Evolutionary conservation across 2,113 vertebrate species (phyloP), one percentile per base, ranked within the genome.

Genomic region (Dryoscopus gambensis): DNA sequence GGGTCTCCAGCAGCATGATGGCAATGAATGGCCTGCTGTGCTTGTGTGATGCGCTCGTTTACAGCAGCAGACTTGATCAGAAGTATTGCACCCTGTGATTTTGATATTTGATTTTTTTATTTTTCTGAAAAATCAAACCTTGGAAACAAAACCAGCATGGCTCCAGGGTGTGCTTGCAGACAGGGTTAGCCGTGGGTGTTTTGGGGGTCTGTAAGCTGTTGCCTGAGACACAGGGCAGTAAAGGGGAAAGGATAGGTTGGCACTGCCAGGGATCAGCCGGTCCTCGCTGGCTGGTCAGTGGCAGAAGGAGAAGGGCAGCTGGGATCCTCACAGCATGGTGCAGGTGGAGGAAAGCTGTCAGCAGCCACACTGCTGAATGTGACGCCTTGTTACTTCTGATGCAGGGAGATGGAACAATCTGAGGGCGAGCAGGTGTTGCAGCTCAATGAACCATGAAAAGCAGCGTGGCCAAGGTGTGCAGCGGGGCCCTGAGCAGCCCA

Each of bases 181-280:
- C 10, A 22, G 37, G 10, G 25, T 25, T 69, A 65, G 14, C 25
- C 9, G 0, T 25, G 47, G 9, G n/a, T 16, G 2, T 1, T 39
- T 67, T 33, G 2, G 23, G n/a, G 10, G 15, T 31, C 14, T 47
- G 33, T 23, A 15, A 71, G 30, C 44, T 57, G 11, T 55, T 78
- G 6, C 11, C 18, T 49, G 27, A 35, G 25, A 4, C n/a, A 47
- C 17, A 42, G 55, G 42, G 79, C 31, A 19, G 12, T 19, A 13
- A 47, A 64, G 15, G 14, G 15, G 30, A 28, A 77, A 22, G 44
- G 11, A 6, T 5, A 30, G 25, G 53, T 3, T 31, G 47, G 56
- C 14, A 53, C 6, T 73, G 15, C 31, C 22, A n/a, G 42, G 24
- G 53, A 24, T 27, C 25, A 44, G 5, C 9, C 4, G 1, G 18